Evolutionary conservation across 2,797 vertebrate species (phyloP).

Genomic region (Ctenochaetus hawaiiensis): DNA sequence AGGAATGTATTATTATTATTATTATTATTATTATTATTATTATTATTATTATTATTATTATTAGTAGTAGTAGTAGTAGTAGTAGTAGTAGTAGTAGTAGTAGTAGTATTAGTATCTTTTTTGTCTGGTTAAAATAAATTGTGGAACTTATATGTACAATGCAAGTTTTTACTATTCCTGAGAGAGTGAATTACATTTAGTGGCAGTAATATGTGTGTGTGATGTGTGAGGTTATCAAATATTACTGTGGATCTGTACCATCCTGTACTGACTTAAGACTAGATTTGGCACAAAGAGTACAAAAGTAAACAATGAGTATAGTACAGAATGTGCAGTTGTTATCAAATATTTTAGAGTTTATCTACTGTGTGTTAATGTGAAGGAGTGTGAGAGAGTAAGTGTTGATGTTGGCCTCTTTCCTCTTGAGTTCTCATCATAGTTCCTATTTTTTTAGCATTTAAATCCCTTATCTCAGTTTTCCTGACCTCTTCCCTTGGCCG

Average conservation of each 20-base stretch:
- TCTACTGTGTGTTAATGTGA: slow-evolving; percentile 16
- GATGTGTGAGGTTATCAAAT: slow-evolving; percentile 5
- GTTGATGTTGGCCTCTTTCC: slow-evolving; percentile 43
- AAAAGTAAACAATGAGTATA: not conserved
- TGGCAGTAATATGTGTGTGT: not conserved
- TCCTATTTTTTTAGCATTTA: slow-evolving; percentile 37
- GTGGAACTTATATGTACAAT: not conserved
- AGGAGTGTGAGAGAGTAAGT: slow-evolving; percentile 13
- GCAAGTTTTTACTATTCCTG: not conserved
- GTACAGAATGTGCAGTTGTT: slow-evolving; percentile 22
- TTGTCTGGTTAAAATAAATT: too few species aligned
- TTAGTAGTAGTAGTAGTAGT: too few species aligned
- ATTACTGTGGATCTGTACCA: not conserved
- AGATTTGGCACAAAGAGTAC: slow-evolving; percentile 22
- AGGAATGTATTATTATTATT: not conserved
- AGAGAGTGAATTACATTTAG: slow-evolving; percentile 23
- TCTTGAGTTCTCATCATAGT: slow-evolving; percentile 11
- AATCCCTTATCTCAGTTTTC: slow-evolving; percentile 59
- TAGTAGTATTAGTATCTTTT: too few species aligned
- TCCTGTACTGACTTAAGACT: slow-evolving; percentile 15
- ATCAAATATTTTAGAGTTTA: slow-evolving; percentile 27
- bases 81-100: too few species aligned
- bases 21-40: not conserved
- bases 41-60: too few species aligned
- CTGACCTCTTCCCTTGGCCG: slow-evolving; percentile 48